A percentile compares a stretch with the other conserved stretches of the same genome.
phyloP scores from a whole-genome alignment of 2,797 vertebrate species.

The Sebastes oblongus region DNA sequence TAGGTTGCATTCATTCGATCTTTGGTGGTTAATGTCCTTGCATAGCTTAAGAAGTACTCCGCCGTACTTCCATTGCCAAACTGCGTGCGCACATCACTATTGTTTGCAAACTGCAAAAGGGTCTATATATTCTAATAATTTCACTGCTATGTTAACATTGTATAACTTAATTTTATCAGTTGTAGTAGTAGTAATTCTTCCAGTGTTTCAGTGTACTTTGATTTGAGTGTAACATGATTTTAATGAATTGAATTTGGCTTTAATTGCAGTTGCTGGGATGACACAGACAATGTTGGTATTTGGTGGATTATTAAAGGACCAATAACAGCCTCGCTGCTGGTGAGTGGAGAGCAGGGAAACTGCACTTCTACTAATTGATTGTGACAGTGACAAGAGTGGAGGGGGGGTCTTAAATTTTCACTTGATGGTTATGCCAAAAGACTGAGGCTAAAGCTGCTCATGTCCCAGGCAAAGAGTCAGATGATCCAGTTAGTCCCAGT shows the following conservation, averaged over 20 bases:
- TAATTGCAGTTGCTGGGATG: slow-evolving; percentile 89
- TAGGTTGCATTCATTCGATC: no score
- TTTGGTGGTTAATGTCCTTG: no score
- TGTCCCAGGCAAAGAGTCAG: neutral
- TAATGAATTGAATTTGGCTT: neutral
- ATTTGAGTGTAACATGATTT: neutral
- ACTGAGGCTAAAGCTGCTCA: neutral
- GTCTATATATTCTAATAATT: neutral
- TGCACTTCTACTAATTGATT: neutral
- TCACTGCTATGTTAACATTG: neutral
- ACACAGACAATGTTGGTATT: slow-evolving; percentile 80
- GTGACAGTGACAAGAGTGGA: neutral
- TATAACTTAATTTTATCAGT: neutral
- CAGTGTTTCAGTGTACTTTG: neutral
- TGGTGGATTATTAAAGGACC: slow-evolving; percentile 95
- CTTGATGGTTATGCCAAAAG: no score
- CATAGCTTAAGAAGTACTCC: no score
- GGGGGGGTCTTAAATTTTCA: neutral
- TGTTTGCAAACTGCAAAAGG: no score
- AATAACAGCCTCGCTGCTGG: slow-evolving; percentile 87
- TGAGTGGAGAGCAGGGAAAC: slow-evolving; percentile 71
- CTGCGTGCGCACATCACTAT: no score
- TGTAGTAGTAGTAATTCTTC: neutral
- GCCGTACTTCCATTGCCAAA: no score
- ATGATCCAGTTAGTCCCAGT: neutral